Base-by-base conservation (phyloP, 2,888 invertebrate genomes). In the Drosophila diplacantha region DNA sequence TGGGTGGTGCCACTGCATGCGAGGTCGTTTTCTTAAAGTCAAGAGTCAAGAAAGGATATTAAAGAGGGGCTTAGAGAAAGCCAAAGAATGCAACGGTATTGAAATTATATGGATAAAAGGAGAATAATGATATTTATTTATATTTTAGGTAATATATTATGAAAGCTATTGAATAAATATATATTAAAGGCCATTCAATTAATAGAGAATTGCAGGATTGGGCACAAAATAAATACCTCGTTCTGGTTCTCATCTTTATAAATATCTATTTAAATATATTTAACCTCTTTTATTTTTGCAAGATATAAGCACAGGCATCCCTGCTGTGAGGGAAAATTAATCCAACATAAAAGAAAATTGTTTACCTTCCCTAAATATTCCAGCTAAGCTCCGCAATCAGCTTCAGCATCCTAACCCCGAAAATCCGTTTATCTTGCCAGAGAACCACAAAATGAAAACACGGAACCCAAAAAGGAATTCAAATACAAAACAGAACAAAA, bases 21-120 rank as follows among this genome's bases (percentile, higher is more conserved):
- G 50, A 61, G 60, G 58, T 41, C 58, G 44, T 59, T 18, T n/a
- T 16, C 24, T 55, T 59, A 59, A 59, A 6, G 22, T 22, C 5
- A 22, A 55, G 54, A 18, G 29, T 1, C n/a, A 29, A 29, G 31
- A 3, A 54, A 29, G 14, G 18, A 50, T 16, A 14, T 8, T 43
- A 8, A 18, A 29, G 5, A 2, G 8, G 16, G 26, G 12, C 16
- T 18, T 12, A 2, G 7, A 3, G 3, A 5, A 26, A 26, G 11
- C 26, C 24, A 16, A 26, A 6, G 26, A 24, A 39, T 18, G 18
- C 0, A 18, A 18, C 18, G 18, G 3, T 11, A 11, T 24, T 5
- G 5, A n/a, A 41, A 24, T n/a, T n/a, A 2, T 5, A 41, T 5
- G 2, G 5, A 5, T n/a, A n/a, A 22, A 22, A 9, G 4, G 2